phyloP scores from a whole-genome alignment of 2,113 vertebrate species.

The Okapia johnstoni region DNA sequence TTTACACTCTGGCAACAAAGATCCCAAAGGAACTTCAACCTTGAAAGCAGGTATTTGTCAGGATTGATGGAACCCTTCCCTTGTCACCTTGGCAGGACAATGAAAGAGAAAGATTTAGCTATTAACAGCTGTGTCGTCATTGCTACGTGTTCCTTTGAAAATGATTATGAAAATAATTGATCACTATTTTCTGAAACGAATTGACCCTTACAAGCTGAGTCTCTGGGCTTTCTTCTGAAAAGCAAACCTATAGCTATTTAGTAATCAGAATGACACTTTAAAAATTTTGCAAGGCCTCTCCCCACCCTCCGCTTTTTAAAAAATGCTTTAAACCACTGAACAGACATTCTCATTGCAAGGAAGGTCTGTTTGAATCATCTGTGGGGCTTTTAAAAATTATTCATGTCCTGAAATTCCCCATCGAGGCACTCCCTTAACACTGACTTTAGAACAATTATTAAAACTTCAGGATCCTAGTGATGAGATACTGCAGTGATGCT shows the following conservation, averaged over 20 bases:
- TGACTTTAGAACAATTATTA: not conserved
- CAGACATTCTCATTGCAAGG: not conserved
- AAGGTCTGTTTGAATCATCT: not conserved
- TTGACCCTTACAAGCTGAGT: not conserved
- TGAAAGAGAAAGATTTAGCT: not conserved
- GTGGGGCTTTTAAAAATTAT: not conserved
- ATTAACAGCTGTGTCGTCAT: not conserved
- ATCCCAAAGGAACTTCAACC: slow-evolving; percentile 21
- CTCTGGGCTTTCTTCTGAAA: not conserved
- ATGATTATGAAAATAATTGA: not conserved
- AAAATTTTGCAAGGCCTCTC: not conserved
- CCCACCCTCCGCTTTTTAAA: accelerated
- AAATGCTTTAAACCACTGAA: not conserved
- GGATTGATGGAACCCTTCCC: not conserved
- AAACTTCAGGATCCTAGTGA: not conserved
- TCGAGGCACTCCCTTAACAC: not conserved
- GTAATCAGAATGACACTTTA: not conserved
- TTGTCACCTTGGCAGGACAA: slow-evolving; percentile 14
- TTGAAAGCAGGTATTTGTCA: slow-evolving; percentile 31
- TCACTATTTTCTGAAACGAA: slow-evolving; percentile 21
- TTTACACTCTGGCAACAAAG: slow-evolving; percentile 39
- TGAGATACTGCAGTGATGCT: not conserved
- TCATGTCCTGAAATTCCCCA: not conserved
- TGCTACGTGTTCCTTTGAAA: not conserved
- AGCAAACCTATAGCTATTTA: not conserved